Evolutionary conservation across 1,140 invertebrate species (phyloP), one percentile per base, ranked within the genome.

Genomic region (Anastrepha obliqua): DNA sequence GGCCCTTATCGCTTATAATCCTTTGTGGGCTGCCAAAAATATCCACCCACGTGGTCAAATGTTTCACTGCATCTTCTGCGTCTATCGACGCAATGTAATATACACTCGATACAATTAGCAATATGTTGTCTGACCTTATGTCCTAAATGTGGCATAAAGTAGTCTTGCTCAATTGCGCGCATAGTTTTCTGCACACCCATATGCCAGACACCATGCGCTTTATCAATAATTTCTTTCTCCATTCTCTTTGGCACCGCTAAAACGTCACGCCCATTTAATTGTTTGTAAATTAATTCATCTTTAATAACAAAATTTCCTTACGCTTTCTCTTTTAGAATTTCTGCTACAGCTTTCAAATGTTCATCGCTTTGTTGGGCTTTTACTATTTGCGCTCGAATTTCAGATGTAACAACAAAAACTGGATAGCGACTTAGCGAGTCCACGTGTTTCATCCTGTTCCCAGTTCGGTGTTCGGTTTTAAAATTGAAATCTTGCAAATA

Each of bases 371-470:
- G 47, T 29, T 55, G 64, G 0, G 64, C 64, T 65, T 20, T 29
- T 65, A 47, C 0, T 47, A 78, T 17, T 15, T 3, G 70, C 5
- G 2, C 70, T 47, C 4, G 47, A 3, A 78, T 5, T 13, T 78
- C 42, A 5, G 70, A 78, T 78, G 42, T 44, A 47, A 78, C 13
- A 47, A 88, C 42, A 42, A 85, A 20, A 8, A 86, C 29, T 0
- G 87, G 64, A 81, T 59, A 62, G 47, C 87, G 47, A 74, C 93
- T 94, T 1, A 94, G 85, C 0, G 92, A 92, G 87, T 94, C 94
- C 2, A 91, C 93, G 88, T 94, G 94, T 87, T 90, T 91, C 91
- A 94, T 93, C 17, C 88, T 62, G 0, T 17, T 89, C 44, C 93
- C 93, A 9, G 88, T 44, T 87, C 93, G 74, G 87, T 94, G 93